These are phyloP conservation scores for Meta bourneti DNA, from an alignment of 2,888 invertebrate genomes.

Conservation along the genomic window DNA sequence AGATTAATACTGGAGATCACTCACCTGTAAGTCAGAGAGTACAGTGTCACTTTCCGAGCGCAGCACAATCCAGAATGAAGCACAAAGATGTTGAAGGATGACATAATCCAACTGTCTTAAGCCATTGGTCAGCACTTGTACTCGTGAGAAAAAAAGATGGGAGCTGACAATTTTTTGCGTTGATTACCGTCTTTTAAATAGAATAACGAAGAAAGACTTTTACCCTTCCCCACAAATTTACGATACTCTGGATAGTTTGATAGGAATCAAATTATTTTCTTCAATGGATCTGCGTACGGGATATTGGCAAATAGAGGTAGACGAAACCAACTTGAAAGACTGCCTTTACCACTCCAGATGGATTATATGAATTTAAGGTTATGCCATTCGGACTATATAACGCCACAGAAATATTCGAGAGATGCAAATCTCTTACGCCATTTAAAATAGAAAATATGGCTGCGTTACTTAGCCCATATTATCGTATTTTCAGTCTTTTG, in stretches of 20 bases:
- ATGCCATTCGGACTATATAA: conserved; percentile 79
- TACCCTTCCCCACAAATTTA: conserved; percentile 18
- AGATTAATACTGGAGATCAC: conserved; percentile 11
- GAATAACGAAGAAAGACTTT: conserved; percentile 19
- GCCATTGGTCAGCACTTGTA: conserved; percentile 15
- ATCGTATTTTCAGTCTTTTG: conserved; percentile 77
- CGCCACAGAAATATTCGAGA: conserved; percentile 78
- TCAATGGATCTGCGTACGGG: conserved; percentile 4
- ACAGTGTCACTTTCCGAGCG: neutral
- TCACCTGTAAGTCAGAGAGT: conserved; percentile 3
- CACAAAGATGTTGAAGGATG: conserved; percentile 15
- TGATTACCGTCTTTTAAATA: conserved; percentile 2
- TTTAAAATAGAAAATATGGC: conserved; percentile 74
- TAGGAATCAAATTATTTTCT: neutral
- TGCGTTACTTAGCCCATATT: conserved; percentile 78
- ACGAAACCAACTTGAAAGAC: conserved; percentile 74
- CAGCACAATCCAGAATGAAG: neutral
- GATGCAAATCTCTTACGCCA: conserved; percentile 75
- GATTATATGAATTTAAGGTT: conserved; percentile 78
- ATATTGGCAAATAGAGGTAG: conserved; percentile 39
- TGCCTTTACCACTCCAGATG: conserved; percentile 77
- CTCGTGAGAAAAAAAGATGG: conserved; percentile 17
- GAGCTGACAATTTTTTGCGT: neutral
- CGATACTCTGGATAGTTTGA: neutral
- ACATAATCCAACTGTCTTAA: neutral